phyloP scores from a whole-genome alignment of 2,113 vertebrate genomes.

The Sorex araneus region DNA sequence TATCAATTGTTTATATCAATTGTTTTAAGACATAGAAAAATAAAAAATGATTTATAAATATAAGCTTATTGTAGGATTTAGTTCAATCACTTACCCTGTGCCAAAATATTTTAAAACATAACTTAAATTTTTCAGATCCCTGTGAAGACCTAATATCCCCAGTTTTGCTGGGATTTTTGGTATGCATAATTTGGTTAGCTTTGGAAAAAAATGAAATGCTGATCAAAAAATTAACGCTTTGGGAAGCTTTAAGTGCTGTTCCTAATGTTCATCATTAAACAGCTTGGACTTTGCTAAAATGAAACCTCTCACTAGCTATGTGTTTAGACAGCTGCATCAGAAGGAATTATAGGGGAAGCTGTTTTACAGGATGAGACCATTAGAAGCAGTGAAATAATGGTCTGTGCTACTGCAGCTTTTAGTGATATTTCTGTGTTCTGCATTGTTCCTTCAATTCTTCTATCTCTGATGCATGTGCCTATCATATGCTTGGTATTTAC shows the following conservation, averaged over 20 bases:
- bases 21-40: constrained; percentile 55
- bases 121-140: constrained; percentile 15
- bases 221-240: constrained; percentile 41
- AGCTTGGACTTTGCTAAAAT: background rate
- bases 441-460: background rate
- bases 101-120: constrained; percentile 68
- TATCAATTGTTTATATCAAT: background rate
- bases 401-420: background rate
- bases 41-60: constrained; percentile 36
- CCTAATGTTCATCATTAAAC: background rate
- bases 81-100: constrained; percentile 53
- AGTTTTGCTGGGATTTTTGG: constrained; percentile 57
- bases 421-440: background rate
- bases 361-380: rapidly evolving
- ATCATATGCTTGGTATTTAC: background rate
- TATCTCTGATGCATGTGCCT: background rate
- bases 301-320: background rate
- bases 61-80: constrained; percentile 49
- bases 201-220: constrained; percentile 47
- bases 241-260: background rate
- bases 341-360: background rate
- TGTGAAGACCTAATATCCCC: background rate
- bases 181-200: constrained; percentile 49
- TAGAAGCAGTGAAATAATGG: background rate
- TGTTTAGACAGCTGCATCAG: background rate